Conservation (phyloP, 2,797 vertebrate species). For the Coendou prehensilis region DNA sequence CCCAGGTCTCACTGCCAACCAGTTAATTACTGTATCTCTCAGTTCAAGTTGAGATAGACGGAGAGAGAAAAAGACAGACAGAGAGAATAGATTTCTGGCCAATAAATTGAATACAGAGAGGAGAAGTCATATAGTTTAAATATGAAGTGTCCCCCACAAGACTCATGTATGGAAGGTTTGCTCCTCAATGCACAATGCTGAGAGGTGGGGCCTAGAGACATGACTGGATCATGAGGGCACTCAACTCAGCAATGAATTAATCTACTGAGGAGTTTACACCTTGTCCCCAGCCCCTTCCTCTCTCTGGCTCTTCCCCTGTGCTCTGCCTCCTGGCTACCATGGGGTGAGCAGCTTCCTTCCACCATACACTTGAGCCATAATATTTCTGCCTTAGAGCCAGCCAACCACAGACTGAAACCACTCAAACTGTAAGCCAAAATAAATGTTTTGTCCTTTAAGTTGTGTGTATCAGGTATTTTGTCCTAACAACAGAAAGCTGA, state of each 20-base stretch:
- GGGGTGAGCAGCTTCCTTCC: neutral
- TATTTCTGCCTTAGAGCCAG: neutral
- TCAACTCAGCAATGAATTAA: neutral
- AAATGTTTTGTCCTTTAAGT: neutral
- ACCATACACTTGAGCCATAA: neutral
- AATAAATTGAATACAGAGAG: neutral
- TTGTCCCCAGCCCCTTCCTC: neutral
- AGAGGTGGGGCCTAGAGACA: neutral
- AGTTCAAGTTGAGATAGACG: neutral
- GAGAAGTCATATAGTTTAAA: neutral
- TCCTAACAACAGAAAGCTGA: neutral
- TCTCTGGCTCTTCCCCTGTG: neutral
- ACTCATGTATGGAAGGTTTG: neutral
- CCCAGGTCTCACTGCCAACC: neutral
- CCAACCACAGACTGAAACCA: neutral
- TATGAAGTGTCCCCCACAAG: neutral
- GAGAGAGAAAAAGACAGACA: neutral
- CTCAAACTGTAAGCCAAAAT: neutral
- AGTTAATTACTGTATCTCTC: neutral
- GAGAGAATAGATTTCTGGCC: neutral
- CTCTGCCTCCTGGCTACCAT: neutral
- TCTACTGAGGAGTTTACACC: neutral
- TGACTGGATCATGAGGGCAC: too few species aligned
- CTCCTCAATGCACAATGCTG: neutral
- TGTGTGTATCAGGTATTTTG: neutral